These are phyloP conservation scores for Beroe forskalii DNA, from an alignment of 37 sponge, comb jelly and placozoan species.

Conservation along the genomic window DNA sequence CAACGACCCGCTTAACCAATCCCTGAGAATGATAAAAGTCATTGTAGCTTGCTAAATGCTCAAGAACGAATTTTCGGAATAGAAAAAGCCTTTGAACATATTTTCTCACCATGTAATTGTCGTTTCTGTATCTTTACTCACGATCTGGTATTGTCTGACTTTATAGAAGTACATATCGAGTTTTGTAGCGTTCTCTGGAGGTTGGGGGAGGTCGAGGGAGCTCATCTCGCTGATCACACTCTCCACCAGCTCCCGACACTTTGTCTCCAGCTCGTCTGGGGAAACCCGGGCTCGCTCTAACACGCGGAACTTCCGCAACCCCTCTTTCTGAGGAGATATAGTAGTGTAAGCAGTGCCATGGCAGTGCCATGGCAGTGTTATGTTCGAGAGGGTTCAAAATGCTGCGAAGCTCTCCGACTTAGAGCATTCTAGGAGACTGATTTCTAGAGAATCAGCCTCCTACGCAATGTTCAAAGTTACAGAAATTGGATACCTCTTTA, in stretches of 20 bases:
- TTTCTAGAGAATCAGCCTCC: too few species aligned
- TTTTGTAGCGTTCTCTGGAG: constrained; percentile 37
- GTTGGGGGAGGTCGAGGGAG: background rate
- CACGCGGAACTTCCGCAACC: background rate
- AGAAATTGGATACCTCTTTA: too few species aligned
- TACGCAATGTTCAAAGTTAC: too few species aligned
- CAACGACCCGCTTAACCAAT: background rate
- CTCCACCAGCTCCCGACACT: background rate
- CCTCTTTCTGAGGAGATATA: background rate
- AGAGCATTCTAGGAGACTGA: too few species aligned
- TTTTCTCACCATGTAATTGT: too few species aligned
- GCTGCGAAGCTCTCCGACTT: too few species aligned
- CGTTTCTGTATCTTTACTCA: too few species aligned
- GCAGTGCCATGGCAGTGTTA: too few species aligned
- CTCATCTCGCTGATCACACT: background rate
- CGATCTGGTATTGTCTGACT: constrained; percentile 29
- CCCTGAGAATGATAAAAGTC: background rate
- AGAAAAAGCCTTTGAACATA: too few species aligned
- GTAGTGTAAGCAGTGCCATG: too few species aligned
- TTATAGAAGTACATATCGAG: constrained; percentile 16
- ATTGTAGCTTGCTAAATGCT: background rate
- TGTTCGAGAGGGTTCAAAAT: too few species aligned
- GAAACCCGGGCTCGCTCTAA: background rate
- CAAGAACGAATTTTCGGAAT: background rate
- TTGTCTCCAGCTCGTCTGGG: background rate